Evolutionary conservation across 2,797 vertebrate genomes (phyloP), one percentile per base, ranked within the genome.

Genomic region (Kryptopterus vitreolus): DNA sequence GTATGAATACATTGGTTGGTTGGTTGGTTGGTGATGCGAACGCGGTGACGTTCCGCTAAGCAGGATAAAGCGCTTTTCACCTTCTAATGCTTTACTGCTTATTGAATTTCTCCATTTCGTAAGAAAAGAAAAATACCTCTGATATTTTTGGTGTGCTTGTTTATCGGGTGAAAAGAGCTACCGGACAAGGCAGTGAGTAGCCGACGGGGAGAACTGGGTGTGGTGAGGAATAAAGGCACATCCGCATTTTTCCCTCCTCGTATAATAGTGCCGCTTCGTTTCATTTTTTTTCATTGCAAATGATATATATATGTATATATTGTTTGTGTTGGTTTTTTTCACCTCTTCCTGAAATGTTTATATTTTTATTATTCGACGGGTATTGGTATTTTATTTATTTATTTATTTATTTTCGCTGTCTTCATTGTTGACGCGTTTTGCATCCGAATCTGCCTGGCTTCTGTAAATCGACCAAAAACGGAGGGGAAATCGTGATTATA

Each of bases 151-250:
- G 38, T 43, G 38, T 43, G 38, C 10, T 43, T 3, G 38, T 10
- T 43, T 7, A 76, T 24, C n/a, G 18, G 10, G 18, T 22, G 24
- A 20, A 50, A 58, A 13, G 24, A 26, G 6, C 8, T 16, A 11
- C 22, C 8, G 13, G 24, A 9, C 12, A 33, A n/a, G 22, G 16
- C 61, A 46, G 18, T 52, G 53, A 72, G 69, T 24, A 79, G 31
- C 77, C 59, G 69, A 77, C 57, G 55, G 84, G n/a, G 76, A 74
- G 61, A 61, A 73, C 69, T 83, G 84, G 87, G 87, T 86, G 86
- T 86, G 85, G 85, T 71, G 68, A 82, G 77, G 59, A 80, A 79
- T 59, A 72, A 59, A 69, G 65, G 76, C 70, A 83, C 79, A 84
- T 76, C 82, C 81, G 82, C 84, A 87, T 87, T 74, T 79, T 79